phyloP scores from a whole-genome alignment of 2,888 invertebrate genomes.

The Habroteleia sp. region DNA sequence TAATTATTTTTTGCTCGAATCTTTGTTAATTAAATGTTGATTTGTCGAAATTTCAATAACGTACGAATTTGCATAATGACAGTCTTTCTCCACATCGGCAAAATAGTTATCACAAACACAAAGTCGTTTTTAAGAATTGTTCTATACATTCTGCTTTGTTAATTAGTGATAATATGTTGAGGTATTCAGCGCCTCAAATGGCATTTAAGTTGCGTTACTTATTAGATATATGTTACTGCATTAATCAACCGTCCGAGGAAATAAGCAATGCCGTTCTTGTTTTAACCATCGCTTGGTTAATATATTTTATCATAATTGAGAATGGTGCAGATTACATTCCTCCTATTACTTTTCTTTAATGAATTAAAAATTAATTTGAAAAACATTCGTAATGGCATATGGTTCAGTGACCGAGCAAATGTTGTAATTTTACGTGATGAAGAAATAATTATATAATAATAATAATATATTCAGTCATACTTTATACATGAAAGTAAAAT shows the following conservation, averaged over 20 bases:
- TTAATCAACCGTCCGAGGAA: constrained; percentile 23
- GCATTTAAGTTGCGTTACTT: constrained; percentile 33
- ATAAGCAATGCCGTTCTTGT: constrained; percentile 8
- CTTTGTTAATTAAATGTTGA: neutral
- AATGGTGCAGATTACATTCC: constrained; percentile 37
- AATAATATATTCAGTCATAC: too few relatives aligned
- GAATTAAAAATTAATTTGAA: constrained; percentile 37
- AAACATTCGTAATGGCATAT: neutral
- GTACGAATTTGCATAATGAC: neutral
- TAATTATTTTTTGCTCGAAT: neutral
- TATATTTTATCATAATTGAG: constrained; percentile 35
- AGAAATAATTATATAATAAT: too few relatives aligned
- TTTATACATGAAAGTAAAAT: too few relatives aligned
- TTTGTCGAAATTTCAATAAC: neutral
- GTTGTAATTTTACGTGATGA: too few relatives aligned
- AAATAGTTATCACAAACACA: neutral
- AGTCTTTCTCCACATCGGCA: neutral
- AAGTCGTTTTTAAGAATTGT: constrained; percentile 1
- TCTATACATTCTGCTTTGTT: constrained; percentile 11
- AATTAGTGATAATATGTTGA: constrained; percentile 25
- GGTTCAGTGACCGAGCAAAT: too few relatives aligned
- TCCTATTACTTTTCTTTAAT: constrained; percentile 30
- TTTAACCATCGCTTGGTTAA: constrained; percentile 4
- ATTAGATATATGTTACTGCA: constrained; percentile 34
- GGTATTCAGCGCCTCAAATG: constrained; percentile 3